A percentile compares a stretch with the other conserved stretches of the same genome.
Evolutionary conservation across 2,888 invertebrate genomes (phyloP).

Genomic region (Ophion ventricosus): DNA sequence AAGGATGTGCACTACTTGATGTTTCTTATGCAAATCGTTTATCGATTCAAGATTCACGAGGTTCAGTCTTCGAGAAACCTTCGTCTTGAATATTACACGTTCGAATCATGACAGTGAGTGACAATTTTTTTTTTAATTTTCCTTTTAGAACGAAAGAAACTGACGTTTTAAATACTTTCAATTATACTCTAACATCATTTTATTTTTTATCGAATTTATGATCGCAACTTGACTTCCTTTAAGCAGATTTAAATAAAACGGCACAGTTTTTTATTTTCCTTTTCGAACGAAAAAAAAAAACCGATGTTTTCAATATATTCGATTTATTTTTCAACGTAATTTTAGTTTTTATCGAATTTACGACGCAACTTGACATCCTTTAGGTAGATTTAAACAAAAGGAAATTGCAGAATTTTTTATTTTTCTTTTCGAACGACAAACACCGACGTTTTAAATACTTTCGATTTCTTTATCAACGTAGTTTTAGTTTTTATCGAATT

Average conservation of each 20-base stretch:
- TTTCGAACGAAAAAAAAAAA: too few relatives aligned
- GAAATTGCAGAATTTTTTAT: too few relatives aligned
- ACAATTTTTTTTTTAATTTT: background rate
- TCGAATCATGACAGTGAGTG: constrained; percentile 19
- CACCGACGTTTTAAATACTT: too few relatives aligned
- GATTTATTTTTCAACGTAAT: too few relatives aligned
- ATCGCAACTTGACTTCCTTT: background rate
- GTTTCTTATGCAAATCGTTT: constrained; percentile 3
- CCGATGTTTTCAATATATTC: too few relatives aligned
- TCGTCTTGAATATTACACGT: background rate
- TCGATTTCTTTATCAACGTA: too few relatives aligned
- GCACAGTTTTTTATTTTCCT: too few relatives aligned
- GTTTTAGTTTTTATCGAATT: too few relatives aligned
- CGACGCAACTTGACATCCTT: too few relatives aligned
- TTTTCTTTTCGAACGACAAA: too few relatives aligned
- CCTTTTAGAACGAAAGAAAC: background rate
- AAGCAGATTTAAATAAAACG: constrained; percentile 12
- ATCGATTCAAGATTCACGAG: constrained; percentile 10
- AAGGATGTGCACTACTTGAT: background rate
- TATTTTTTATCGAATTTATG: background rate
- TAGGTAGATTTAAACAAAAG: too few relatives aligned
- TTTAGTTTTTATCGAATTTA: too few relatives aligned
- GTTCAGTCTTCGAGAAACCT: constrained; percentile 23
- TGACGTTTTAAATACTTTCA: background rate
- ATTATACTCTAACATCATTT: background rate